Evolutionary conservation across 2,797 vertebrate species (phyloP).

Genomic region (Melanogrammus aeglefinus): DNA sequence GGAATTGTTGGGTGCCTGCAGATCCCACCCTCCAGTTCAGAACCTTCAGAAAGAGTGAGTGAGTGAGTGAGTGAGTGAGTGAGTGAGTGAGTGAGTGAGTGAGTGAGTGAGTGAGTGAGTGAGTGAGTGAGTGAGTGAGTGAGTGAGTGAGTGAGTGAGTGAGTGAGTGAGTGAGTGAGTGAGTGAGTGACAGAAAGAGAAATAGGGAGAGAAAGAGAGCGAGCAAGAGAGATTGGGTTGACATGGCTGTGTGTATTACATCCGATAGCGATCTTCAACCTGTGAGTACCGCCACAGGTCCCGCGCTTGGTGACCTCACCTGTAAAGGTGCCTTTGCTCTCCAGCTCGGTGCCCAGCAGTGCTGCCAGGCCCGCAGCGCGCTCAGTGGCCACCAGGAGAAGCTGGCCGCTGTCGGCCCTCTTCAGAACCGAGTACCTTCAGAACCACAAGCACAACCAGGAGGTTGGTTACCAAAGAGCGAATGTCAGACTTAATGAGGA

Average conservation of each 20-base stretch:
- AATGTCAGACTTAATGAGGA: not conserved
- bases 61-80: no score
- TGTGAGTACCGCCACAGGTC: not conserved
- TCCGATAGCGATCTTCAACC: not conserved
- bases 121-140: no score
- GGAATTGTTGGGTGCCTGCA: slow-evolving; percentile 87
- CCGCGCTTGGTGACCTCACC: slow-evolving; percentile 64
- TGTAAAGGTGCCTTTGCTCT: slow-evolving; percentile 76
- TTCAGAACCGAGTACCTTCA: slow-evolving; percentile 88
- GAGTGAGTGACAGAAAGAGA: not conserved
- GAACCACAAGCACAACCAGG: not conserved
- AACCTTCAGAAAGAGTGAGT: slow-evolving; percentile 77
- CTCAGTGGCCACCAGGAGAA: slow-evolving; percentile 82
- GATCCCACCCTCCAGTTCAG: slow-evolving; percentile 80
- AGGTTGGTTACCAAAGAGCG: not conserved
- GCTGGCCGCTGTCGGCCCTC: slow-evolving; percentile 71
- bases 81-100: no score
- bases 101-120: no score
- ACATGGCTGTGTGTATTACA: not conserved
- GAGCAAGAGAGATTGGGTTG: not conserved
- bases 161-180: no score
- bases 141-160: no score
- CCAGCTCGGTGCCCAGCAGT: slow-evolving; percentile 81
- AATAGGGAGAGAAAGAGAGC: not conserved
- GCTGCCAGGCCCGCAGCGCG: slow-evolving; percentile 74